Percentiles rank a stretch among this genome's conserved stretches.
Conservation (phyloP, 2,888 invertebrate genomes). For the Pristionchus exspectatus region DNA sequence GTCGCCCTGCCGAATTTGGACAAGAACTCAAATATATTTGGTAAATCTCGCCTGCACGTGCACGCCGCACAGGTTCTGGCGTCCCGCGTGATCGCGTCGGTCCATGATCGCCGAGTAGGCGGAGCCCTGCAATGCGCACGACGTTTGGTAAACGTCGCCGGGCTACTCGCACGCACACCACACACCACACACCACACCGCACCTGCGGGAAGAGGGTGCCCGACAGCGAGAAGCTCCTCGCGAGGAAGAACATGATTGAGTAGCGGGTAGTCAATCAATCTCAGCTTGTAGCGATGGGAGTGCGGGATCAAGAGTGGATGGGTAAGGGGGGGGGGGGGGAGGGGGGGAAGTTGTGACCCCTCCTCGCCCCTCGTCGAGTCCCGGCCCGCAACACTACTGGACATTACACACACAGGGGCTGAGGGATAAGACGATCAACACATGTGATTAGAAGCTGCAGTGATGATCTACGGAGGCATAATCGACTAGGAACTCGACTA, state of each 20-base stretch:
- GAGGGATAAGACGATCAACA: neutral
- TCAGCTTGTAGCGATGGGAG: neutral
- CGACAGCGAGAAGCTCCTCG: constrained; percentile 42
- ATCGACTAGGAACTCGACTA: too few relatives aligned
- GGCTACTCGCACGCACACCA: neutral
- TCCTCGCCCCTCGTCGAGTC: neutral
- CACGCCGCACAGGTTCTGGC: constrained; percentile 36
- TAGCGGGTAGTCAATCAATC: constrained; percentile 10
- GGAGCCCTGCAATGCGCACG: neutral
- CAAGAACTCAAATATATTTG: neutral
- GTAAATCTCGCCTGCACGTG: constrained; percentile 42
- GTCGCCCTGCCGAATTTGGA: neutral
- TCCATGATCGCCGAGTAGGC: constrained; percentile 52
- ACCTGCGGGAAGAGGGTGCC: constrained; percentile 50
- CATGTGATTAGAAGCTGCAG: neutral
- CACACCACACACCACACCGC: neutral
- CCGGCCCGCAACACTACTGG: neutral
- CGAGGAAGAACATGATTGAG: constrained; percentile 51
- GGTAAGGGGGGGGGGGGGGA: neutral
- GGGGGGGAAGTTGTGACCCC: constrained; percentile 19
- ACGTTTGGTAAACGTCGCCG: neutral
- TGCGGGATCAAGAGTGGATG: neutral
- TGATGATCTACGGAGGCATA: too few relatives aligned
- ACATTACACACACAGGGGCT: neutral
- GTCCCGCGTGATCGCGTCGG: neutral